Evolutionary conservation across 2,888 invertebrate genomes (phyloP).

Genomic region (Rhorus exstirpatorius): DNA sequence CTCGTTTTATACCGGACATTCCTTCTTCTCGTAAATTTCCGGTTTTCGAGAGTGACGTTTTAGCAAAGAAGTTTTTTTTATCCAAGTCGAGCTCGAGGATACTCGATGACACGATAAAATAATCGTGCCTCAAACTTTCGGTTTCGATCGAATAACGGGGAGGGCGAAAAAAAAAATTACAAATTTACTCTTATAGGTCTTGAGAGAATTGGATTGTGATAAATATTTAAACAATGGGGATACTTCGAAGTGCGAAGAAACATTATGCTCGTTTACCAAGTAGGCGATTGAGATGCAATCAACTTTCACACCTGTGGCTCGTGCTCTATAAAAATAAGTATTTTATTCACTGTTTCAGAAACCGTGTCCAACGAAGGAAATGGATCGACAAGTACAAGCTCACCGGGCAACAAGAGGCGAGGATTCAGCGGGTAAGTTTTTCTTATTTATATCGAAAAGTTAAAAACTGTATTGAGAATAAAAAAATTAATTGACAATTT

Average conservation of each 20-base stretch:
- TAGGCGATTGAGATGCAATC: conserved; percentile 54
- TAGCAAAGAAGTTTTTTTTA: not conserved
- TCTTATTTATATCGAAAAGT: not conserved
- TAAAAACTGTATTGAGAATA: too few species aligned
- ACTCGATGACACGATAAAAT: not conserved
- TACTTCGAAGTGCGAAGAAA: conserved; percentile 70
- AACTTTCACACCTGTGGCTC: conserved; percentile 53
- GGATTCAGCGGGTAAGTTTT: conserved; percentile 94
- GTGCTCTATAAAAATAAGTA: conserved; percentile 44
- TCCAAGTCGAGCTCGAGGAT: not conserved
- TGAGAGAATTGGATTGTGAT: not conserved
- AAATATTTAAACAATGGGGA: conserved; percentile 61
- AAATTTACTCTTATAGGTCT: not conserved
- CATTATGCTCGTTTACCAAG: conserved; percentile 67
- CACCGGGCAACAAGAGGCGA: conserved; percentile 94
- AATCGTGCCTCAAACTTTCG: not conserved
- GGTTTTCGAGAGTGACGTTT: conserved; percentile 17
- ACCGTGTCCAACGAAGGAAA: conserved; percentile 89
- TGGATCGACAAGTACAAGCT: conserved; percentile 89
- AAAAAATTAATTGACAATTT: too few species aligned
- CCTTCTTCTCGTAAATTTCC: conserved; percentile 19
- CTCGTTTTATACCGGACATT: conserved; percentile 1
- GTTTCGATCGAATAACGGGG: not conserved
- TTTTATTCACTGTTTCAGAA: conserved; percentile 87
- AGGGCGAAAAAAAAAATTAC: not conserved